Evolutionary conservation across 2,888 invertebrate genomes (phyloP).

Genomic region (Platycnemis pennipes): DNA sequence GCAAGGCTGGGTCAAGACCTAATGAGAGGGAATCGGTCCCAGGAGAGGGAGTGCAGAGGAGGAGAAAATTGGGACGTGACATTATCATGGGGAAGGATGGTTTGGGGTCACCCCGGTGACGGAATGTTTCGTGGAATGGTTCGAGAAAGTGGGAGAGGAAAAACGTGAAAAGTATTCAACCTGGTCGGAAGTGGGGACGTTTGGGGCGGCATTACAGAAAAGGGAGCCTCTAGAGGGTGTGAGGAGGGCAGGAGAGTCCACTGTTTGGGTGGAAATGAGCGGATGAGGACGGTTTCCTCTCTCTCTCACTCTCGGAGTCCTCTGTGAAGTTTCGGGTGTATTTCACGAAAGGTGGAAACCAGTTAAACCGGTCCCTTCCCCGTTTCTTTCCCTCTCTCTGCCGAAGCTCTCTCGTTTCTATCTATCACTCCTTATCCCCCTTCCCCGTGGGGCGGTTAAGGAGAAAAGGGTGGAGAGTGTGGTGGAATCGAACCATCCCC

Average conservation of each 20-base stretch:
- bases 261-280: constrained; percentile 8
- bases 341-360: constrained; percentile 43
- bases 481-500: not conserved
- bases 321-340: not conserved
- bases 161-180: not conserved
- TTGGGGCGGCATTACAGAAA: not conserved
- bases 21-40: not conserved
- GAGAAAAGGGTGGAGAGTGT: no score
- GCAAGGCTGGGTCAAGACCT: not conserved
- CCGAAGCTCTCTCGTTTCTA: not conserved
- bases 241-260: not conserved
- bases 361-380: constrained; percentile 44
- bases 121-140: not conserved
- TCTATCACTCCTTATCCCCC: not conserved
- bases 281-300: not conserved
- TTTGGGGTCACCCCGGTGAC: not conserved
- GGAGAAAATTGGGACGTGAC: not conserved
- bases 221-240: not conserved
- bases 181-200: not conserved
- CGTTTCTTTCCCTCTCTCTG: not conserved
- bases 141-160: not conserved
- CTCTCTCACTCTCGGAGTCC: not conserved
- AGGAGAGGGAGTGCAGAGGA: not conserved
- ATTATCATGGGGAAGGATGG: not conserved
- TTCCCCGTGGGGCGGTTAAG: not conserved